Conservation (phyloP, 2,888 invertebrate genomes). For the Lymantria monacha region DNA sequence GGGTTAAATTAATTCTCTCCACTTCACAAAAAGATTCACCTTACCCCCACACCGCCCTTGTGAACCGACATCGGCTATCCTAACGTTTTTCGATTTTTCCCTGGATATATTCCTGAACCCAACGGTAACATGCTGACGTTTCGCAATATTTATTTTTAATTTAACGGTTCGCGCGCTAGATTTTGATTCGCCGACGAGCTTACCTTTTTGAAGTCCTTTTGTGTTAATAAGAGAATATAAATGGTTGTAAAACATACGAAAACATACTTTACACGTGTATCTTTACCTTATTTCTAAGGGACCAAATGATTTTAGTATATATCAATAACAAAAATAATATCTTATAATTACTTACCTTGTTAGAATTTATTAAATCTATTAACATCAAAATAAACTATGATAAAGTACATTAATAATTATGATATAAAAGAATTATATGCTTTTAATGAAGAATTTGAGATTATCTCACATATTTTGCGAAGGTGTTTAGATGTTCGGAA, state of each 20-base stretch:
- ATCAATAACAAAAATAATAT: too few species aligned
- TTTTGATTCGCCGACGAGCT: slow-evolving; percentile 66
- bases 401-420: too few species aligned
- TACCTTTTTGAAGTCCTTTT: slow-evolving; percentile 71
- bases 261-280: slow-evolving; percentile 36
- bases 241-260: slow-evolving; percentile 52
- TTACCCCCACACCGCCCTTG: slow-evolving; percentile 62
- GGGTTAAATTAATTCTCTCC: slow-evolving; percentile 83
- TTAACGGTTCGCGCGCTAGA: slow-evolving; percentile 73
- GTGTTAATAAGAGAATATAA: slow-evolving; percentile 56
- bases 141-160: slow-evolving; percentile 82
- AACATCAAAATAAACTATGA: too few species aligned
- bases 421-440: too few species aligned
- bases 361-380: too few species aligned
- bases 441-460: too few species aligned
- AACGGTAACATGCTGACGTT: slow-evolving; percentile 79
- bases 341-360: too few species aligned
- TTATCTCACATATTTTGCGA: too few species aligned
- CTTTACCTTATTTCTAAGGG: background rate
- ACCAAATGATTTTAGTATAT: too few species aligned
- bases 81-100: slow-evolving; percentile 62
- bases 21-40: slow-evolving; percentile 82
- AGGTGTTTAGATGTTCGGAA: too few species aligned
- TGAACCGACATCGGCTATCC: slow-evolving; percentile 64
- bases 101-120: slow-evolving; percentile 56